Percentiles rank a stretch among this genome's conserved stretches.
Evolutionary conservation across 2,113 vertebrate species (phyloP).

Genomic region (Miniopterus natalensis): DNA sequence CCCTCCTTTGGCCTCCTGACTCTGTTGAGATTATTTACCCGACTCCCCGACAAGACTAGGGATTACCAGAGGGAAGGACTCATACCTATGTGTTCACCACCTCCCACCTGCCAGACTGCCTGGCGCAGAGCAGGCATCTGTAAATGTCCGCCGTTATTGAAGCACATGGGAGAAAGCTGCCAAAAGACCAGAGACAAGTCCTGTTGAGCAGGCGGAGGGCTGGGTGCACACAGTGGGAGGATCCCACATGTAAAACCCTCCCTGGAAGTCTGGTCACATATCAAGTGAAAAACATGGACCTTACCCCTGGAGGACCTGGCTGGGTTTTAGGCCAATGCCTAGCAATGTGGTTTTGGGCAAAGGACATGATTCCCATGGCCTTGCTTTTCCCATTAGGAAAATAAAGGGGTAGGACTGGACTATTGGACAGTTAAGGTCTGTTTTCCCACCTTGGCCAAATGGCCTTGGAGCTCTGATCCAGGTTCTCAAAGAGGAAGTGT

Average conservation of each 20-base stretch:
- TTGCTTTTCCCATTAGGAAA: background rate
- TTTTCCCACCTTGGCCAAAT: background rate
- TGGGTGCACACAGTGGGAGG: background rate
- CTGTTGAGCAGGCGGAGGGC: background rate
- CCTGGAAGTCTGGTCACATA: background rate
- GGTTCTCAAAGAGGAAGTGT: background rate
- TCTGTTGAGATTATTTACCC: background rate
- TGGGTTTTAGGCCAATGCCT: background rate
- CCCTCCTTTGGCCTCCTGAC: background rate
- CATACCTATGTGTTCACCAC: background rate
- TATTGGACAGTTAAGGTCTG: background rate
- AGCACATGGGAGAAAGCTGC: no score
- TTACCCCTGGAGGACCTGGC: background rate
- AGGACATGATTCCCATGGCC: background rate
- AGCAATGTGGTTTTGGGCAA: background rate
- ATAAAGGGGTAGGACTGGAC: background rate
- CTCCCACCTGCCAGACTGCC: background rate
- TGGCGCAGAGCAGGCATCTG: background rate
- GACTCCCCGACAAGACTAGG: no score
- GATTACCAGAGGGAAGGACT: background rate
- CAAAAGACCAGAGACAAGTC: accelerated
- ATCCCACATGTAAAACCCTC: background rate
- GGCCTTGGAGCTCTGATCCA: background rate
- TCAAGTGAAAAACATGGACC: background rate
- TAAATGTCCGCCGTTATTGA: background rate